phyloP scores from a whole-genome alignment of 2,113 vertebrate species.

The Lucifuga dentata region DNA sequence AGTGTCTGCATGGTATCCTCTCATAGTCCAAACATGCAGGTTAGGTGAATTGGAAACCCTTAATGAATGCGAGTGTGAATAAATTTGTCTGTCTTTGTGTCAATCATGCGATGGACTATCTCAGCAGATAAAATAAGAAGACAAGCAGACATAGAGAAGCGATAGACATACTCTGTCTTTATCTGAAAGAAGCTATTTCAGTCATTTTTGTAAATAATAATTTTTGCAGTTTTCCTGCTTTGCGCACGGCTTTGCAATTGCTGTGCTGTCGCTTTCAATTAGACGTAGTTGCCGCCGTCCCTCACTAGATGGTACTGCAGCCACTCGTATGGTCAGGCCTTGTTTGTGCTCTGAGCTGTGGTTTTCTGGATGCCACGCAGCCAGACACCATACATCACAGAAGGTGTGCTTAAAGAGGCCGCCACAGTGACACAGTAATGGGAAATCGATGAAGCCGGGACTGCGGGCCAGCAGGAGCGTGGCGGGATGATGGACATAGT shows the following conservation, averaged over 20 bases:
- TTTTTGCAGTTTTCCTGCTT: background rate
- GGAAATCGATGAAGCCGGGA: slow-evolving; percentile 79
- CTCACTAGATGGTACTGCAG: slow-evolving; percentile 67
- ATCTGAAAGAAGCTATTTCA: too few species aligned
- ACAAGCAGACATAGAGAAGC: too few species aligned
- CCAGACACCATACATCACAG: slow-evolving; percentile 69
- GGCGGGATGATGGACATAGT: slow-evolving; percentile 71
- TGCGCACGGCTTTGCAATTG: background rate
- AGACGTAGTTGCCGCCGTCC: background rate
- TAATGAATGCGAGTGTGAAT: too few species aligned
- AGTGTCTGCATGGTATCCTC: too few species aligned
- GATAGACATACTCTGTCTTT: too few species aligned
- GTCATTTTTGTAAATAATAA: too few species aligned
- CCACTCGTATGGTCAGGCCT: background rate
- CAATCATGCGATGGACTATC: too few species aligned
- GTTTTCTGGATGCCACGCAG: slow-evolving; percentile 37
- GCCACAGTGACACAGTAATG: slow-evolving; percentile 76
- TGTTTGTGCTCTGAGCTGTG: slow-evolving; percentile 1
- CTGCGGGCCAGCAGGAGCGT: slow-evolving; percentile 56
- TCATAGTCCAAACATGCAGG: too few species aligned
- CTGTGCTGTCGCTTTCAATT: background rate
- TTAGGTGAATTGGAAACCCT: too few species aligned
- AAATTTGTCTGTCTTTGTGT: too few species aligned
- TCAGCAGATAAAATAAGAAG: too few species aligned
- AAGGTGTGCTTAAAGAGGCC: slow-evolving; percentile 78